Base-by-base conservation (phyloP, 2,113 vertebrate species). In the Entelurus aequoreus region DNA sequence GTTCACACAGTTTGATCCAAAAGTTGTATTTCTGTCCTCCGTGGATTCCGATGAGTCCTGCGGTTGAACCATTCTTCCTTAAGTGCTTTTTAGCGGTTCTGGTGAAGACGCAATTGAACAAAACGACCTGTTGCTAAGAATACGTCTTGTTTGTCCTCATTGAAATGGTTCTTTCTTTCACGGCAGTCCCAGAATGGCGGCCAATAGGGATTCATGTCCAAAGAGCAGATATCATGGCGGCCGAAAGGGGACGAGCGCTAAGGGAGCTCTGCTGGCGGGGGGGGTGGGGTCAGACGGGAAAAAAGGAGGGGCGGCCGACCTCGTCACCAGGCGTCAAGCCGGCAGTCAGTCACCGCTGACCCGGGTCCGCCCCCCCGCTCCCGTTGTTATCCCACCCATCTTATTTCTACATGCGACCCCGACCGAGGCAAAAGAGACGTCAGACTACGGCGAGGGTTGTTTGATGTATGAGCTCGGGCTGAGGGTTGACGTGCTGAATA, bases 321-420 rank as follows among this genome's bases (percentile, higher is more conserved):
- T 65, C 77, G 73, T 84, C 82, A 84, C 61, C 35, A 75, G 66
- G 65, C 72, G 71, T 74, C 65, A 80, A 74, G 65, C 69, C 55
- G 28, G 53, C 78, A 81, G 83, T 86, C 79, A 77, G 66, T 84
- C 83, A 85, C 65, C 44, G 57, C 55, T 82, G 73, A 81, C 79
- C 81, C 35, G 4, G 52, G 36, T 71, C 65, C 66, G 53, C 75
- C 58, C 64, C 19, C 63, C 5, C 40, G 44, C 71, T 63, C 71
- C 77, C 74, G 38, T 68, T 75, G 71, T 79, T 81, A 78, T 81
- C 76, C 63, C 54, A 37, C 9, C 64, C 28, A 65, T 76, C 73
- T 77, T 67, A 66, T 74, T 76, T 73, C 53, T 63, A n/a, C 35
- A 8, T 52, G 9, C 14, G 54, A 63, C 71, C 76, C 74, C 69